phyloP scores from a whole-genome alignment of 2,113 vertebrate species.

The Lota lota region DNA sequence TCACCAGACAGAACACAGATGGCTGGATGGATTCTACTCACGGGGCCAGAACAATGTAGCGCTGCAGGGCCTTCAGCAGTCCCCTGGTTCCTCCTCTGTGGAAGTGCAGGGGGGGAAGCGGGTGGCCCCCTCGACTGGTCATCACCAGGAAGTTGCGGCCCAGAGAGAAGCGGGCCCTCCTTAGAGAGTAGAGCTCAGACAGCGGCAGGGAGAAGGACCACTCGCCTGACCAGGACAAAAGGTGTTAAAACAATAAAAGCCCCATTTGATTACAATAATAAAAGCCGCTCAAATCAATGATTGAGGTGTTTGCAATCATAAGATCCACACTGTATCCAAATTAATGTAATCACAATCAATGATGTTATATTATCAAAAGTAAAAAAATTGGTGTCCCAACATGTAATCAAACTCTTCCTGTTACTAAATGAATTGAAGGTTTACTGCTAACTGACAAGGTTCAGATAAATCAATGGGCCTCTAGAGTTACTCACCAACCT shows the following conservation, averaged over 20 bases:
- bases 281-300: no score
- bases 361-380: no score
- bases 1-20: no score
- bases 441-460: no score
- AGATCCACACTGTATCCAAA: no score
- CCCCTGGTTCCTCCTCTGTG: slow-evolving; percentile 86
- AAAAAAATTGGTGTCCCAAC: no score
- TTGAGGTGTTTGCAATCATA: no score
- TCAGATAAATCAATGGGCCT: no score
- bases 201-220: slow-evolving; percentile 89
- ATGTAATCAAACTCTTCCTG: no score
- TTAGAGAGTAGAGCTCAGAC: slow-evolving; percentile 85
- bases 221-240: slow-evolving; percentile 53
- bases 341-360: no score
- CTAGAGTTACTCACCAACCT: no score
- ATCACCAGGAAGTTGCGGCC: slow-evolving; percentile 87
- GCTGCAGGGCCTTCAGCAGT: slow-evolving; percentile 79
- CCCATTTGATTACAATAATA: neutral
- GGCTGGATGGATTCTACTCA: slow-evolving; percentile 37
- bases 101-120: slow-evolving; percentile 86
- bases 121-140: slow-evolving; percentile 83
- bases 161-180: slow-evolving; percentile 83
- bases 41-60: slow-evolving; percentile 82
- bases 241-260: neutral
- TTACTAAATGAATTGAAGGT: no score